Conservation (phyloP, 2,888 invertebrate genomes). For the Drosophila kokeensis region DNA sequence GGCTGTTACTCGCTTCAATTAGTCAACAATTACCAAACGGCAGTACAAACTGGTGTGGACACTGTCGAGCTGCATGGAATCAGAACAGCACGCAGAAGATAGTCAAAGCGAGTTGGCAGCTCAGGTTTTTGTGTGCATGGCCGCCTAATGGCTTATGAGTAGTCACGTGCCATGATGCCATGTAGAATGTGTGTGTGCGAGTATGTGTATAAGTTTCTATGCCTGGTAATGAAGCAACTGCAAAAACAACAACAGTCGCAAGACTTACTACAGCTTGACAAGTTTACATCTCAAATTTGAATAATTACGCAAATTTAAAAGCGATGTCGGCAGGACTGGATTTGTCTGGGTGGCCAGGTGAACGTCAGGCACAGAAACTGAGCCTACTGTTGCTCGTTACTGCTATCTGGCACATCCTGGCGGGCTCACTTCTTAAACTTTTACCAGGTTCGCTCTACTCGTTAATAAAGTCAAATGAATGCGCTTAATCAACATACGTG, state of each 20-base stretch:
- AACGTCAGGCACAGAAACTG: constrained; percentile 30
- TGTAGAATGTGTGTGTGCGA: constrained; percentile 6
- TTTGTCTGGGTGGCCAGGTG: constrained; percentile 41
- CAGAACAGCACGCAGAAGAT: constrained; percentile 21
- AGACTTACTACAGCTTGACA: constrained; percentile 17
- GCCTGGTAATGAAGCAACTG: constrained; percentile 45
- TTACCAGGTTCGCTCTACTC: constrained; percentile 34
- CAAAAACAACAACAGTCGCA: constrained; percentile 16
- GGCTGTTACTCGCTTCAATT: constrained; percentile 65
- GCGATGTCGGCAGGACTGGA: constrained; percentile 22
- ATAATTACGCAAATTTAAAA: constrained; percentile 72
- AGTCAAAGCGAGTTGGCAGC: constrained; percentile 23
- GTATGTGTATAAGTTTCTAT: constrained; percentile 16
- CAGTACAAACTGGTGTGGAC: constrained; percentile 60
- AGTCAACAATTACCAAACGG: constrained; percentile 75
- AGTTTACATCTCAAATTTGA: constrained; percentile 64
- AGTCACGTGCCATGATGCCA: constrained; percentile 70
- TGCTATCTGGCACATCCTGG: constrained; percentile 30
- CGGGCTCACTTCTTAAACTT: constrained; percentile 48
- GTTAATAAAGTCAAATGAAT: constrained; percentile 80
- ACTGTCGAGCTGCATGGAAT: constrained; percentile 39
- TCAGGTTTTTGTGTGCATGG: constrained; percentile 42
- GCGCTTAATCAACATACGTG: constrained; percentile 76
- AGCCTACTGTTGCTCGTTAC: constrained; percentile 15
- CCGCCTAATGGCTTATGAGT: constrained; percentile 78